Evolutionary conservation across 1,140 invertebrate genomes (phyloP), one percentile per base, ranked within the genome.

Genomic region (Aphaenogaster floridana): DNA sequence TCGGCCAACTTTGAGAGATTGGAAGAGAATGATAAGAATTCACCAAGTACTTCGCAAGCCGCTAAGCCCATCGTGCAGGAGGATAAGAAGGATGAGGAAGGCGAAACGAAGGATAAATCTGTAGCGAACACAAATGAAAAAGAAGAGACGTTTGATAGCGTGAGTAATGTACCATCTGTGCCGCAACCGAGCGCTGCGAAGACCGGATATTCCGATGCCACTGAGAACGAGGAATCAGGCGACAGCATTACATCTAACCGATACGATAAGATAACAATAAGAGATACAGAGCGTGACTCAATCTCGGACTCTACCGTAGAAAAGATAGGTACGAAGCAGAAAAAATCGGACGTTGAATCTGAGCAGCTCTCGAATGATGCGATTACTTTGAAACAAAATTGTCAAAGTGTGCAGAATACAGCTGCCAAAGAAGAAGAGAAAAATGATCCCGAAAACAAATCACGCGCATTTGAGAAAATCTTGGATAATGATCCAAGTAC

Each of bases 351-450:
- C 13, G 3, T 1, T 0, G 80, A 83, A 48, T 48, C 52, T 17
- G 69, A 84, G 42, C 68, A 61, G 2, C 11, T 36, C n/a, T 84
- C 54, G n/a, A 74, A 74, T 8, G 45, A 84, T 0, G 34, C 42
- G 28, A 39, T 17, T 45, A 17, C 0, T 8, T 3, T 28, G 42
- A 61, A 17, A 50, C 69, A 50, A 13, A n/a, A 74, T 36, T 42
- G n/a, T 39, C 68, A 21, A 50, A 72, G 28, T 0, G 3, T 7
- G 17, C 6, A 59, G 6, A 39, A 45, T 28, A 1, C 4, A 13
- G 17, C 11, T 1, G 28, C 2, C 13, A 45, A 15, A 42, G 28
- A 72, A n/a, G 54, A 84, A 17, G 42, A 74, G 2, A 74, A 13
- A 0, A 83, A 1, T 34, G 28, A 61, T 42, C 7, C 8, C 8